Percentiles rank a stretch among this genome's conserved stretches.
Evolutionary conservation across 2,888 invertebrate genomes (phyloP).

Genomic region (Hyposoter didymator): DNA sequence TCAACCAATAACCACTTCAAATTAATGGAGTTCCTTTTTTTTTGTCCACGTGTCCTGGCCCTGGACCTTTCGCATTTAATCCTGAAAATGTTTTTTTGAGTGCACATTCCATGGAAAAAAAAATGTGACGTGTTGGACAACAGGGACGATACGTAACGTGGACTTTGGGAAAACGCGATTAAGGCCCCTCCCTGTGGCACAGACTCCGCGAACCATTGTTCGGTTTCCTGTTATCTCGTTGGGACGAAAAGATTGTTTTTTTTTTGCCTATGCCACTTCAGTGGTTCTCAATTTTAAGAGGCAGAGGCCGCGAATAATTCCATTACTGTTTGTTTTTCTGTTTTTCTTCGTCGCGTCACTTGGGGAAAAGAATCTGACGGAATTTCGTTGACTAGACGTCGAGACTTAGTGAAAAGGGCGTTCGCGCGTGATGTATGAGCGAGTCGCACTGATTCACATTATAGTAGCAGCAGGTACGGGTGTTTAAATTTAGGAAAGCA

Average conservation of each 20-base stretch:
- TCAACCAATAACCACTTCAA: neutral
- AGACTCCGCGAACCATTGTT: neutral
- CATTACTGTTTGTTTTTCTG: slow-evolving; percentile 55
- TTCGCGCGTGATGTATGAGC: slow-evolving; percentile 60
- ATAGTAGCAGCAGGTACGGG: slow-evolving; percentile 68
- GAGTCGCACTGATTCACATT: slow-evolving; percentile 77
- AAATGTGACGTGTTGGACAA: neutral
- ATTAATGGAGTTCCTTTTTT: neutral
- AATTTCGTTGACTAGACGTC: slow-evolving; percentile 42
- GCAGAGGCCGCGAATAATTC: slow-evolving; percentile 43
- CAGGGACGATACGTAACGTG: neutral
- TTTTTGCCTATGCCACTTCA: neutral
- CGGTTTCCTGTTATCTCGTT: neutral
- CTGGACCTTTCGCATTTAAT: neutral
- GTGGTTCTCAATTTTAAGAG: neutral
- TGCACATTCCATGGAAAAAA: neutral
- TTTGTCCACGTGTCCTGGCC: neutral
- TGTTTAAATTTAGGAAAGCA: slow-evolving; percentile 79
- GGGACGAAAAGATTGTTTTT: neutral
- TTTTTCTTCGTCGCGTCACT: slow-evolving; percentile 69
- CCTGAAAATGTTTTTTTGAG: neutral
- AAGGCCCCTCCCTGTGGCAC: neutral
- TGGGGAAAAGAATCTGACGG: slow-evolving; percentile 48
- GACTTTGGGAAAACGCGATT: slow-evolving; percentile 6
- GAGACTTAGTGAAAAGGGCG: slow-evolving; percentile 34